Evolutionary conservation across 2,888 invertebrate species (phyloP), one percentile per base, ranked within the genome.

Genomic region (Agriopis leucophaearia): DNA sequence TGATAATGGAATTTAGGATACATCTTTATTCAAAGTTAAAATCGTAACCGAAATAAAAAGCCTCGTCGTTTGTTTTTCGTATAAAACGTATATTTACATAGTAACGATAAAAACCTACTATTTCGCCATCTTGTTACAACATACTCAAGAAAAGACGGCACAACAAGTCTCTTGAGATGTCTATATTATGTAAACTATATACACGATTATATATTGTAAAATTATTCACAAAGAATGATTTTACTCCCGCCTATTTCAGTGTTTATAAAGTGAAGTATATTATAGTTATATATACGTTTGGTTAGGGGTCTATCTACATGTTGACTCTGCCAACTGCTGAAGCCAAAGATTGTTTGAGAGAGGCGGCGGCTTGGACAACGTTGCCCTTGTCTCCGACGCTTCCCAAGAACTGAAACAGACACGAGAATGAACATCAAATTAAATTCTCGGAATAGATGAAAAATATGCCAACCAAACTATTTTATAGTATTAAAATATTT

Each of bases 51-150:
- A 81, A 87, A 88, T 85, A 78, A 88, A 88, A 89, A 88, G 88
- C 89, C 88, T 76, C 36, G 81, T 87, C 87, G 77, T 84, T 66
- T 70, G 61, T 77, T 75, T 84, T 80, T 78, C 63, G 66, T 78
- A 80, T 83, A 87, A 78, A 88, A 86, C 80, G 77, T 90, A 88
- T 90, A 90, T 89, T 88, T 88, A 85, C 82, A 84, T 66, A 79
- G 81, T 78, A 78, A 84, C 82, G 84, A 70, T 67, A 77, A 79
- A 77, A 78, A 65, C 52, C 38, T 66, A 65, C 64, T 68, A 73
- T 71, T 78, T 76, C 78, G 71, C 64, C 3, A 27, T 51, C 12
- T 40, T 50, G 16, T 60, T 55, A 57, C 42, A 57, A 66, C 50
- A 64, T 44, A 62, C 51, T 45, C 57, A 68, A 47, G 61, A 56